phyloP scores from a whole-genome alignment of 2,113 vertebrate genomes.

The Tenebrosternarchus preto region DNA sequence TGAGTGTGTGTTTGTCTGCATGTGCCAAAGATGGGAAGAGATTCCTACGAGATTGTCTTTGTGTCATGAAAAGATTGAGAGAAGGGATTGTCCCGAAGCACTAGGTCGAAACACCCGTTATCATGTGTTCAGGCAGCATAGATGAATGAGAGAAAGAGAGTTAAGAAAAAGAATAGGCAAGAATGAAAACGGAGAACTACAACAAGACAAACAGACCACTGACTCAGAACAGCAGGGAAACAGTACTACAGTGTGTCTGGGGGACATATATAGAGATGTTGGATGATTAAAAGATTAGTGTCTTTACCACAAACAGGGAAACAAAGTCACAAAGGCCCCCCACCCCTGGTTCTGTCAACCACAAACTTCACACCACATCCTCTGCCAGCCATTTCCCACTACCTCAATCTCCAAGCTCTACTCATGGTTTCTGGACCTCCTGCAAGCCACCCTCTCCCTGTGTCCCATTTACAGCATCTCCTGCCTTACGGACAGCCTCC shows the following conservation, averaged over 20 bases:
- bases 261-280: constrained; percentile 24
- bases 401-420: neutral
- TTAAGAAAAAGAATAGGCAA: neutral
- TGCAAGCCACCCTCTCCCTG: neutral
- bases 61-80: constrained; percentile 24
- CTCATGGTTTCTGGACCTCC: neutral
- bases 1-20: constrained; percentile 28
- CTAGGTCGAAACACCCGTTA: constrained; percentile 27
- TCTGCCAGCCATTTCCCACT: neutral
- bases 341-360: constrained; percentile 8
- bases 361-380: constrained; percentile 40
- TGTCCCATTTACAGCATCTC: constrained; percentile 7
- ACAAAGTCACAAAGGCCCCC: constrained; percentile 14
- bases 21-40: constrained; percentile 33
- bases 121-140: constrained; percentile 9
- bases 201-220: neutral
- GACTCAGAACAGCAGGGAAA: neutral
- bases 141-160: neutral
- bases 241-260: neutral
- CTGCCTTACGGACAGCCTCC: constrained; percentile 1
- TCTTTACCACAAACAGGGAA: constrained; percentile 35
- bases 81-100: constrained; percentile 37
- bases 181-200: neutral
- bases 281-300: constrained; percentile 34
- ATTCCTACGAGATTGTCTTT: constrained; percentile 42